Percentiles rank a stretch among this genome's conserved stretches.
Conservation (phyloP, 1,140 invertebrate species). For the Dendroctonus ponderosae region DNA sequence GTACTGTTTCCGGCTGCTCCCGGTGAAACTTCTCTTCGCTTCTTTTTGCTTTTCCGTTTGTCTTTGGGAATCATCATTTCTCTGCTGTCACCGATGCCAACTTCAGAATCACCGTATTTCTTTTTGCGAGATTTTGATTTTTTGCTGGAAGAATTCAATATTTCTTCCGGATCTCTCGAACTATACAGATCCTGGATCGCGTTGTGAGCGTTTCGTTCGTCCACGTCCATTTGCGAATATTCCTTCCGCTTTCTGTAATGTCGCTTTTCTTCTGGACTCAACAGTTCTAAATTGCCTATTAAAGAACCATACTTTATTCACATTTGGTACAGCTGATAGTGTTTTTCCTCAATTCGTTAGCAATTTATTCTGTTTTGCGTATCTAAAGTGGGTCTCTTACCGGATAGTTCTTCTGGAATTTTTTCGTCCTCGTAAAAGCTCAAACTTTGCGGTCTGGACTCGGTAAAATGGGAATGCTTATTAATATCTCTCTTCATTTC, state of each 20-base stretch:
- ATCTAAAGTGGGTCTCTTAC: slow-evolving; percentile 9
- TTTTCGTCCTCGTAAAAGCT: slow-evolving; percentile 52
- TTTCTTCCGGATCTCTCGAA: slow-evolving; percentile 44
- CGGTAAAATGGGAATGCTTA: slow-evolving; percentile 48
- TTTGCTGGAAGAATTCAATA: slow-evolving; percentile 40
- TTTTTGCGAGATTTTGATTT: slow-evolving; percentile 48
- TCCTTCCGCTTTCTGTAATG: slow-evolving; percentile 47
- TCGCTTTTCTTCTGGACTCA: slow-evolving; percentile 49
- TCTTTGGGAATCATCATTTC: slow-evolving; percentile 51
- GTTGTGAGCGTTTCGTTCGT: slow-evolving; percentile 48
- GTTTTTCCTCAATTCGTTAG: too few relatives aligned
- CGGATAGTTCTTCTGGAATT: slow-evolving; percentile 49
- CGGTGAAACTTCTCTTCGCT: slow-evolving; percentile 46
- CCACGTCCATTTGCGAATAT: slow-evolving; percentile 44
- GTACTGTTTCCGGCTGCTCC: slow-evolving; percentile 16
- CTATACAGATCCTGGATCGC: slow-evolving; percentile 46
- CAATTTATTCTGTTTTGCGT: too few relatives aligned
- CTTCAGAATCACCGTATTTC: slow-evolving; percentile 43
- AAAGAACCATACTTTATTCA: neutral
- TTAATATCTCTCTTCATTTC: slow-evolving; percentile 55
- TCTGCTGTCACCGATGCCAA: slow-evolving; percentile 48
- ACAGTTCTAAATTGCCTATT: slow-evolving; percentile 46
- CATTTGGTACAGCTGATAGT: too few relatives aligned
- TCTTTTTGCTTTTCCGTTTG: slow-evolving; percentile 49
- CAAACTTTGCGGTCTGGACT: slow-evolving; percentile 50